These are phyloP conservation scores for Mugil cephalus DNA, from an alignment of 2,113 vertebrate genomes.

Conservation along the genomic window DNA sequence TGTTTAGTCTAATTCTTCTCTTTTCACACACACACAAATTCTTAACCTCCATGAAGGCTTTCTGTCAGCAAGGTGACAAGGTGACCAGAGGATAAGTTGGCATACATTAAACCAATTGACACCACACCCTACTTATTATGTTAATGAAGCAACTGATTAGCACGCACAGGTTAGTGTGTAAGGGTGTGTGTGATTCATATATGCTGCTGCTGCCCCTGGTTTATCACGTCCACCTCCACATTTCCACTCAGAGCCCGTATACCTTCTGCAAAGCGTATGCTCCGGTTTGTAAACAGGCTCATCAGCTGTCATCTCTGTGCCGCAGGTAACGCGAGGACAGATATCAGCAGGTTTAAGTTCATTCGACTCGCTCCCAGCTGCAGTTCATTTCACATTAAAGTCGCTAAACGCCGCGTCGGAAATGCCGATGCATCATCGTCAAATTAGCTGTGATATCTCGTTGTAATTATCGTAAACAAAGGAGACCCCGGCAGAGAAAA, in stretches of 20 bases:
- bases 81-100: conserved; percentile 57
- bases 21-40: conserved; percentile 10
- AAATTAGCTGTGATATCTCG: conserved; percentile 19
- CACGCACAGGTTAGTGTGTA: conserved; percentile 19
- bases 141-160: conserved; percentile 66
- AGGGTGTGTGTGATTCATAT: conserved; percentile 20
- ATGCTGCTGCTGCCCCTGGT: not conserved
- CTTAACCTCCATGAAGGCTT: conserved; percentile 20
- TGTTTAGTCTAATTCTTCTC: not conserved
- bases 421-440: conserved; percentile 30
- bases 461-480: conserved; percentile 41
- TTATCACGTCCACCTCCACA: not conserved
- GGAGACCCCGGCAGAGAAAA: conserved; percentile 25
- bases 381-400: not conserved
- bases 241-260: not conserved
- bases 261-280: not conserved
- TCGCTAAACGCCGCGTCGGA: not conserved
- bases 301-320: not conserved
- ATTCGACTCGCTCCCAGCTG: conserved; percentile 6
- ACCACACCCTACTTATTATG: conserved; percentile 67
- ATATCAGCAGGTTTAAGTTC: not conserved
- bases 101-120: conserved; percentile 64
- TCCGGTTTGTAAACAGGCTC: not conserved
- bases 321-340: not conserved
- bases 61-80: conserved; percentile 68